These are phyloP conservation scores for Perizoma flavofasciatum DNA, from an alignment of 2,888 invertebrate genomes.

Conservation along the genomic window DNA sequence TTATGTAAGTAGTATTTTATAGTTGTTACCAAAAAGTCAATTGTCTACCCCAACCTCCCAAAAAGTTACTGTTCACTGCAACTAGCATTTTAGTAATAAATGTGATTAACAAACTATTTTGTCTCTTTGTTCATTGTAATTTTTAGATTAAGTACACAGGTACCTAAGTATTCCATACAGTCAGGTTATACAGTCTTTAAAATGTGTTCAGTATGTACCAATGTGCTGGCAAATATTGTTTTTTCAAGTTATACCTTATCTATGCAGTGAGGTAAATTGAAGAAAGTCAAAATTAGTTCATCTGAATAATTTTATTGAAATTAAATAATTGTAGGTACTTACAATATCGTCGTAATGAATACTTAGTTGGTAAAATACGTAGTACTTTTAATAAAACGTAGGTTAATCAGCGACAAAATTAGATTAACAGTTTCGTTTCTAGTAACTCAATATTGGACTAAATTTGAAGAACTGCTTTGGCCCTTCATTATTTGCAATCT, in stretches of 20 bases:
- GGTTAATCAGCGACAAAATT: too few species aligned
- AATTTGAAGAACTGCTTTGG: too few species aligned
- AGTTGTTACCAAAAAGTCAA: slow-evolving; percentile 77
- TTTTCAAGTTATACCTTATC: too few species aligned
- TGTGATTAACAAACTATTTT: slow-evolving; percentile 66
- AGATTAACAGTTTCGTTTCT: too few species aligned
- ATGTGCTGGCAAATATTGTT: too few species aligned
- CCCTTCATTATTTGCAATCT: too few species aligned
- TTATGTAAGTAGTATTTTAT: slow-evolving; percentile 55
- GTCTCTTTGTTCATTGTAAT: background rate
- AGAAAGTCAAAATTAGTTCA: slow-evolving; percentile 23
- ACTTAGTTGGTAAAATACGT: slow-evolving; percentile 9
- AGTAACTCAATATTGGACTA: too few species aligned
- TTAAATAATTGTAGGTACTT: slow-evolving; percentile 46
- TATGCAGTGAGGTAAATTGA: too few species aligned
- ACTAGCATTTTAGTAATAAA: slow-evolving; percentile 78
- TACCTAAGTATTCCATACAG: too few species aligned
- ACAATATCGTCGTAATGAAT: slow-evolving; percentile 52
- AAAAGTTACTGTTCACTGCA: slow-evolving; percentile 67
- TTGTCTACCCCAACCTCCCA: slow-evolving; percentile 54
- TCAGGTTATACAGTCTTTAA: too few species aligned
- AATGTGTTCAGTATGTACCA: too few species aligned
- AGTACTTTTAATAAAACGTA: background rate
- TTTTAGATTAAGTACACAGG: too few species aligned
- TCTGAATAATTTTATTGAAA: slow-evolving; percentile 56